Base-by-base conservation (phyloP, 2,888 invertebrate genomes). In the Timema podura region DNA sequence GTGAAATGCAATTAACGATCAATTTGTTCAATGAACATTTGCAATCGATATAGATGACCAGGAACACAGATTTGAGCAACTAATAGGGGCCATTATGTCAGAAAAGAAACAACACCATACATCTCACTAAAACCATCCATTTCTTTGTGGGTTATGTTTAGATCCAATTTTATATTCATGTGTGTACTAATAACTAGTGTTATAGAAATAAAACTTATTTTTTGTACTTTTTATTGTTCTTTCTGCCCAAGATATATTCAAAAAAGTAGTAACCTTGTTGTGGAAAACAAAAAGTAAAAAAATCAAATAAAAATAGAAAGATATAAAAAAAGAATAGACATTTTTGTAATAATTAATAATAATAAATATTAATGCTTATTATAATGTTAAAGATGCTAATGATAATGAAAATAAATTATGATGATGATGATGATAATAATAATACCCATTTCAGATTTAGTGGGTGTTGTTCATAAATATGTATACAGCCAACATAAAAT, bases 51-150 rank as follows among this genome's bases (percentile, higher is more conserved):
- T 30, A 0, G 57, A 57, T 7, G 0, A 57, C n/a, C 57, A 6
- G n/a, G 9, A 8, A 57, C 57, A 57, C n/a, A 57, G n/a, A 57
- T 57, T 57, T 57, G 57, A 57, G 57, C 57, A 13, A n/a, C 57
- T 13, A n/a, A 57, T 57, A 57, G 57, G 51, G 0, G 13, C 51
- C 5, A 51, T n/a, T 7, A 8, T 51, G 51, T 51, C 8, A 51
- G 5, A 51, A 51, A 51, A 51, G 51, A 51, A 5, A 51, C 51
- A 5, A 51, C 51, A 51, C 5, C n/a, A 54, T 11, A 54, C 7
- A 54, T 15, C 16, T n/a, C 16, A 10, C 15, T 11, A 54, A 54
- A 54, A 54, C n/a, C 5, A 54, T 15, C 16, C 16, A 54, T 8
- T 8, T 54, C 54, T 54, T 7, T 15, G n/a, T 15, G n/a, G 0